A percentile compares a stretch with the other conserved stretches of the same genome.
Conservation (phyloP, 2,113 vertebrate species). For the Grammomys surdaster region DNA sequence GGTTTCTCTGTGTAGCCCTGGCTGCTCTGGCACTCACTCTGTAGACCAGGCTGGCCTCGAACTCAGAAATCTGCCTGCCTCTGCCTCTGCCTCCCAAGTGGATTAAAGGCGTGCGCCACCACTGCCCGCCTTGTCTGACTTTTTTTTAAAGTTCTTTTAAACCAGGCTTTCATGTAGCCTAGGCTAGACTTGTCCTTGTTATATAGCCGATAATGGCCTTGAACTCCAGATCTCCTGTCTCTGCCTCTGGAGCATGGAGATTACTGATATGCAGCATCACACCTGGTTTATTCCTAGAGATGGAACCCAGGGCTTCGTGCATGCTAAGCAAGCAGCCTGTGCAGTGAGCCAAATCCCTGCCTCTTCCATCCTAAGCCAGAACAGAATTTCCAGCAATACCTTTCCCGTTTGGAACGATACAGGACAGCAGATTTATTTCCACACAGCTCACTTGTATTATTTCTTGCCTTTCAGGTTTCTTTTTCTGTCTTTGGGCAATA, state of each 20-base stretch:
- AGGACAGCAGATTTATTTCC: constrained; percentile 67
- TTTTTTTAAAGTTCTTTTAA: neutral
- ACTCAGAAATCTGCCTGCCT: too few relatives aligned
- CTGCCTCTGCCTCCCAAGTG: too few relatives aligned
- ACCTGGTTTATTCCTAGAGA: neutral
- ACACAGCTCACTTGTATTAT: constrained; percentile 64
- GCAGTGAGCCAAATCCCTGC: neutral
- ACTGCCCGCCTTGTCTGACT: too few relatives aligned
- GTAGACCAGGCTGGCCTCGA: too few relatives aligned
- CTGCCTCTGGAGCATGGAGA: neutral
- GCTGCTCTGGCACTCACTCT: too few relatives aligned
- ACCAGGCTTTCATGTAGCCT: neutral
- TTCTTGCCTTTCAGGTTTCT: constrained; percentile 66
- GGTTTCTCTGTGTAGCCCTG: too few relatives aligned
- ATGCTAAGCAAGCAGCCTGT: neutral
- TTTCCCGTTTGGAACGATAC: constrained; percentile 59
- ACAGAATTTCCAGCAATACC: constrained; percentile 74
- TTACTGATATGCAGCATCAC: neutral
- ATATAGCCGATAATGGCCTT: neutral
- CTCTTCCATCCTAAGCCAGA: constrained; percentile 42
- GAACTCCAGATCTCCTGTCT: neutral
- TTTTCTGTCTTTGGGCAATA: constrained; percentile 37
- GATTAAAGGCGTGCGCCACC: too few relatives aligned
- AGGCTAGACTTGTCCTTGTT: neutral
- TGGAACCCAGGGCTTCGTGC: neutral